These are phyloP conservation scores for Sebastes cheni DNA, from an alignment of 2,797 vertebrate genomes.

Conservation along the genomic window DNA sequence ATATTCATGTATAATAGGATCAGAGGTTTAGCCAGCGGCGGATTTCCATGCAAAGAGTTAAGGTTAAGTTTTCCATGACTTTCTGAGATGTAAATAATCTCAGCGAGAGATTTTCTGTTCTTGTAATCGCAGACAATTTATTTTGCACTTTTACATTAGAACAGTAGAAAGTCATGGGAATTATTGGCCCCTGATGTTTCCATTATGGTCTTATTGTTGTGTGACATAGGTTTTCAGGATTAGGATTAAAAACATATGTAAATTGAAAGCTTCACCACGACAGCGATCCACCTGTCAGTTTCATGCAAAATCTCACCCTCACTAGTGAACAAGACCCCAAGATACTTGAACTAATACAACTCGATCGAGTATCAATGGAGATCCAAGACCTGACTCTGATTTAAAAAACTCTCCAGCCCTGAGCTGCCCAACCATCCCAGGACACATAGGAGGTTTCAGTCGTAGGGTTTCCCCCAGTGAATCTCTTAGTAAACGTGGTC, in stretches of 20 bases:
- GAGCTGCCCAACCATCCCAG: not conserved
- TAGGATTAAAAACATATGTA: conserved; percentile 36
- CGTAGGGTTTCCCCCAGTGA: not conserved
- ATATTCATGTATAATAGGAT: conserved; percentile 48
- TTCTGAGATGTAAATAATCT: conserved; percentile 40
- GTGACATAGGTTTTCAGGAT: conserved; percentile 38
- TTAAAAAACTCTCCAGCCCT: not conserved
- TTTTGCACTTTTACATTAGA: not conserved
- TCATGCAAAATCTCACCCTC: not conserved
- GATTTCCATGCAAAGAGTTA: conserved; percentile 6
- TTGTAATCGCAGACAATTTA: not conserved
- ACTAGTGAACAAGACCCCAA: not conserved
- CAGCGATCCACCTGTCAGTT: not conserved
- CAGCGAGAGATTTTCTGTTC: not conserved
- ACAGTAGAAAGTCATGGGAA: conserved; percentile 24
- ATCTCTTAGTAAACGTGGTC: not conserved
- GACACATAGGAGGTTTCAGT: no score
- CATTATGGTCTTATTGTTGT: conserved; percentile 43
- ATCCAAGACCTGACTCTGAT: not conserved
- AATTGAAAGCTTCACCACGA: not conserved
- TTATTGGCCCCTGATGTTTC: conserved; percentile 49
- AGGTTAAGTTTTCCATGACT: conserved; percentile 17
- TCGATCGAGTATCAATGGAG: not conserved
- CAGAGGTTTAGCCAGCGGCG: not conserved
- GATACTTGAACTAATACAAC: not conserved